Base-by-base conservation (phyloP, 2,797 vertebrate species). In the Rhyacichthys aspro region DNA sequence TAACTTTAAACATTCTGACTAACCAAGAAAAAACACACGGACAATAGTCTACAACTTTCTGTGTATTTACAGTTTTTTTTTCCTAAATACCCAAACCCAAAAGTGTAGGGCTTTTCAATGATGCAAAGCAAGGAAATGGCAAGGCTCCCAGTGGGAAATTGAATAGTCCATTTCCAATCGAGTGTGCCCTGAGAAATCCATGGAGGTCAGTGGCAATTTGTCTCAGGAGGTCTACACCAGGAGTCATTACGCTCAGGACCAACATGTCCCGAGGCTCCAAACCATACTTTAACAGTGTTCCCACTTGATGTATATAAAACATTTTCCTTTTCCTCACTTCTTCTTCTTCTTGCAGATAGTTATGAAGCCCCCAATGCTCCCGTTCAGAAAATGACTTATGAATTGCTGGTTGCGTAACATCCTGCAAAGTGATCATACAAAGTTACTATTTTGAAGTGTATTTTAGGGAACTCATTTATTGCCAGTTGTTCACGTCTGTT, bases 141-240 rank as follows among this genome's bases (percentile, higher is more conserved):
- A 78, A 54, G 58, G 67, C 78, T 86, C 83, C 87, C 72, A 74
- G 78, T 84, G 87, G 85, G 79, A 89, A 90, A 89, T 88, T 82
- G 83, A 91, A 90, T 88, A 81, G 87, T 86, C 86, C 82, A 83
- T 89, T 89, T 91, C 86, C 82, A 90, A 89, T 88, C 55, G 84
- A 84, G 72, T 81, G 80, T 84, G 79, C 80, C 82, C 87, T 77
- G 81, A 70, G 83, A 87, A 86, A 88, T 90, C 86, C 83, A 86
- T 83, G 80, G 74, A 71, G 88, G 88, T 90, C 89, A 87, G 76
- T 79, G 79, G 81, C 85, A 87, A 89, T 91, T 87, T 89, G 84
- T 91, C 88, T 87, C 83, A 72, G 79, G 78, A 85, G 82, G 77
- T 73, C 77, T 82, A 67, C 68, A 73, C 66, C 9, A 70, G 86